Base-by-base conservation (phyloP, 2,888 invertebrate species). In the Tromatobia lineatoria region DNA sequence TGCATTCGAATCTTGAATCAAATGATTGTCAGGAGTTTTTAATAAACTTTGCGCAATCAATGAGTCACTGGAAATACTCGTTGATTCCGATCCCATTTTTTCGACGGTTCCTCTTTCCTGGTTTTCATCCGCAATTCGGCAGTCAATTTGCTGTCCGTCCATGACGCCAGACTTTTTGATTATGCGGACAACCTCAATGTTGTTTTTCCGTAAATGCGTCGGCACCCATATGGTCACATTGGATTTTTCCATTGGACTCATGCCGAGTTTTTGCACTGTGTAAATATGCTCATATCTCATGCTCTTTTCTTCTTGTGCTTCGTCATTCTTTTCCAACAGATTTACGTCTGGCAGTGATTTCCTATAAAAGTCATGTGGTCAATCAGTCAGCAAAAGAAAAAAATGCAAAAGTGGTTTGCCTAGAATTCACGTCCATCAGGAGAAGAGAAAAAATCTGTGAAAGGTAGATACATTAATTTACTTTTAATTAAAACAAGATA, bases 181-280 rank as follows among this genome's bases (percentile, higher is more conserved):
- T 6, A 92, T 85, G 64, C 61, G 87, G 29, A 87, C 85, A 18
- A 92, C 85, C 8, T 88, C 84, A 29, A 88, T 81, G 29, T 18
- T 59, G 7, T 77, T 57, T 20, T 78, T 54, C n/a, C 77, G 70
- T 85, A 87, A 88, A 69, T 77, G 79, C 3, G 82, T 89, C 25
- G 94, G 94, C 38, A 94, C 88, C 42, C 87, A 85, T 15, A 95
- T 86, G 38, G 86, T 88, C 1, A 94, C 80, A 29, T 81, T 45
- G 2, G 93, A 91, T 81, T 92, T 91, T 15, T 93, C 91, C 4
- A 94, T 90, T 8, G 94, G 92, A 88, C 94, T 94, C 0, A 84
- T 87, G 20, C 94, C 94, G 71, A 93, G 92, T 87, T 94, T 94
- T 64, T 88, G 90, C 13, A 92, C 85, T 73, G 90, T 89, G 76